Conservation (phyloP, 2,888 invertebrate species). For the Glaucopsyche alexis region DNA sequence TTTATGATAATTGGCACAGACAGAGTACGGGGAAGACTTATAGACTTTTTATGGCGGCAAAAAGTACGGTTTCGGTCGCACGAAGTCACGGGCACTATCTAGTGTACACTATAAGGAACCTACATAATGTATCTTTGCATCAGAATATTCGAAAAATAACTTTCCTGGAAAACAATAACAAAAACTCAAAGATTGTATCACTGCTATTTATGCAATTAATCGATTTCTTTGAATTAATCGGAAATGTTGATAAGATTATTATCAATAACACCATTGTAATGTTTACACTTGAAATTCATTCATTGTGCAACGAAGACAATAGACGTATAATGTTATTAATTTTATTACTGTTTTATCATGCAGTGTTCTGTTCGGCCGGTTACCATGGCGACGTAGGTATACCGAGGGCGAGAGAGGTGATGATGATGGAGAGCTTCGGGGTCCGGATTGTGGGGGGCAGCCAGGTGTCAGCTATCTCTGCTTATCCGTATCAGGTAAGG, state of each 20-base stretch:
- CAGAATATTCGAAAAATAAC: too few relatives aligned
- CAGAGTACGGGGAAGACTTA: too few relatives aligned
- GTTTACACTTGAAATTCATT: background rate
- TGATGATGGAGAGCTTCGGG: conserved; percentile 40
- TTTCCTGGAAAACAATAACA: too few relatives aligned
- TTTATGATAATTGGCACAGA: too few relatives aligned
- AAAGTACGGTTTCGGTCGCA: too few relatives aligned
- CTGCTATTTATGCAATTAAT: too few relatives aligned
- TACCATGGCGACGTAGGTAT: conserved; percentile 57
- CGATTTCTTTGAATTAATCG: background rate
- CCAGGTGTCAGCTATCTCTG: conserved; percentile 43
- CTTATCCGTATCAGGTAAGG: conserved; percentile 54
- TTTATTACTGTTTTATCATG: conserved; percentile 34
- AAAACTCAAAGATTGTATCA: too few relatives aligned
- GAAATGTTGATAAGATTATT: conserved; percentile 1
- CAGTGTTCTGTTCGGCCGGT: conserved; percentile 35
- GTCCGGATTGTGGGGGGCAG: conserved; percentile 56
- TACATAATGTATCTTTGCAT: too few relatives aligned
- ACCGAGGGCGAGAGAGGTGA: conserved; percentile 47
- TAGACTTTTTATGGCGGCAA: too few relatives aligned
- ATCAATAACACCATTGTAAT: too few relatives aligned
- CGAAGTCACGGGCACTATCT: too few relatives aligned
- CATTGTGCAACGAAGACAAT: background rate
- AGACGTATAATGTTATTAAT: conserved; percentile 32
- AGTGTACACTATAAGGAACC: too few relatives aligned